Evolutionary conservation across 2,113 vertebrate species (phyloP).

Genomic region (Jacana jacana): DNA sequence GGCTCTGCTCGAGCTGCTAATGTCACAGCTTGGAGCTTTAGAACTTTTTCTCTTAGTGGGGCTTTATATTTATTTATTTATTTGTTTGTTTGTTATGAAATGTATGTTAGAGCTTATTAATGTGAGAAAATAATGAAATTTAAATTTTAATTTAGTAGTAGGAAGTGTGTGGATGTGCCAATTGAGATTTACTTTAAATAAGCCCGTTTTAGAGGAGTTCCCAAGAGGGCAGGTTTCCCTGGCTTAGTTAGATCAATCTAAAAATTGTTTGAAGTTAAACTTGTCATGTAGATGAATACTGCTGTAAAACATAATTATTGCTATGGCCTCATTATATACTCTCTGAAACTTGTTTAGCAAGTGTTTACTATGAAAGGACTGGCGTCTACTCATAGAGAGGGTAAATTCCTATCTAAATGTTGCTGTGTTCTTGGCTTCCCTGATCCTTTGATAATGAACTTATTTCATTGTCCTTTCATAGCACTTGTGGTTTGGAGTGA

Average conservation of each 20-base stretch:
- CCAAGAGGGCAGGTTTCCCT: slow-evolving; percentile 4
- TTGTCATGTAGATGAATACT: slow-evolving; percentile 36
- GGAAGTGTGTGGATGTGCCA: slow-evolving; percentile 6
- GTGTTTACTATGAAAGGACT: slow-evolving; percentile 14
- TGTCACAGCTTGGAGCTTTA: neutral
- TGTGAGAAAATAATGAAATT: slow-evolving; percentile 5
- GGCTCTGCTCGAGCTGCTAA: neutral
- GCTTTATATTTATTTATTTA: too few species aligned
- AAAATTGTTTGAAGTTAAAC: slow-evolving; percentile 46
- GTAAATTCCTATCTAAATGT: slow-evolving; percentile 27
- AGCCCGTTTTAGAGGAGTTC: slow-evolving; percentile 36
- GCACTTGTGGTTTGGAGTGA: neutral
- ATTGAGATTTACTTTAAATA: slow-evolving; percentile 42
- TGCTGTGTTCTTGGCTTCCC: neutral
- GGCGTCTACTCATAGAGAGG: neutral
- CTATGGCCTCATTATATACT: neutral
- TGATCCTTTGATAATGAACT: neutral
- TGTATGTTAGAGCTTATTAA: neutral
- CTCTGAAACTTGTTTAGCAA: slow-evolving; percentile 51
- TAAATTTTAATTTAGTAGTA: neutral
- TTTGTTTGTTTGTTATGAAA: neutral
- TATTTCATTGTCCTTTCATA: neutral
- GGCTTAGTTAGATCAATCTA: slow-evolving; percentile 9
- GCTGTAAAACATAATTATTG: slow-evolving; percentile 38
- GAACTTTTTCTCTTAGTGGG: neutral